Conservation (phyloP, 1,140 invertebrate genomes). For the Panulirus ornatus region DNA sequence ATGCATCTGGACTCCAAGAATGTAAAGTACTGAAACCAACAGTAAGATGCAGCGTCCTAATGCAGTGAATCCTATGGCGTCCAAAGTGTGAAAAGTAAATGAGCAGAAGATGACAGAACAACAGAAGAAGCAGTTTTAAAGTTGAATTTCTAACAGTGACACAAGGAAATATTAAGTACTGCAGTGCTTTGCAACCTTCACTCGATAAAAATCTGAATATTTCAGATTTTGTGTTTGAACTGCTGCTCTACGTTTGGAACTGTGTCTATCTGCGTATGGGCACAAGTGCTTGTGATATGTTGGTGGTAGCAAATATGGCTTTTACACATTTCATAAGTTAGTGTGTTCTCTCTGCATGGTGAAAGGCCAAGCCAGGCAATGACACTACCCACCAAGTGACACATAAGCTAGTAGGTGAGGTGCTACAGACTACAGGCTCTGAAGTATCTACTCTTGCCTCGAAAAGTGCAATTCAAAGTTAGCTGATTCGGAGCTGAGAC, state of each 20-base stretch:
- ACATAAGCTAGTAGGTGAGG: slow-evolving; percentile 66
- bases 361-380: slow-evolving; percentile 59
- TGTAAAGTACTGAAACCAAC: slow-evolving; percentile 60
- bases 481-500: slow-evolving; percentile 71
- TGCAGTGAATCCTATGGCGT: slow-evolving; percentile 66
- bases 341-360: slow-evolving; percentile 52
- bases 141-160: slow-evolving; percentile 30
- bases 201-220: slow-evolving; percentile 51
- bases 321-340: slow-evolving; percentile 66
- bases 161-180: slow-evolving; percentile 42
- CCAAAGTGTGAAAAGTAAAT: slow-evolving; percentile 64
- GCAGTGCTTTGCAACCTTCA: slow-evolving; percentile 41
- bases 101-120: slow-evolving; percentile 54
- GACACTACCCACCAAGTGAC: slow-evolving; percentile 65
- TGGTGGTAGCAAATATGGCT: slow-evolving; percentile 68
- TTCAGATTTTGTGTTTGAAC: slow-evolving; percentile 56
- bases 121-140: slow-evolving; percentile 48
- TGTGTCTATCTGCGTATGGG: slow-evolving; percentile 50
- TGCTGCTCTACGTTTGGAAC: slow-evolving; percentile 57
- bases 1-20: slow-evolving; percentile 57
- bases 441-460: slow-evolving; percentile 71
- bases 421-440: slow-evolving; percentile 69
- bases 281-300: slow-evolving; percentile 71
- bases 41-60: slow-evolving; percentile 63
- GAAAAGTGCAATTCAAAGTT: slow-evolving; percentile 73